phyloP scores from a whole-genome alignment of 2,113 vertebrate genomes.

The Peucedramus taeniatus region DNA sequence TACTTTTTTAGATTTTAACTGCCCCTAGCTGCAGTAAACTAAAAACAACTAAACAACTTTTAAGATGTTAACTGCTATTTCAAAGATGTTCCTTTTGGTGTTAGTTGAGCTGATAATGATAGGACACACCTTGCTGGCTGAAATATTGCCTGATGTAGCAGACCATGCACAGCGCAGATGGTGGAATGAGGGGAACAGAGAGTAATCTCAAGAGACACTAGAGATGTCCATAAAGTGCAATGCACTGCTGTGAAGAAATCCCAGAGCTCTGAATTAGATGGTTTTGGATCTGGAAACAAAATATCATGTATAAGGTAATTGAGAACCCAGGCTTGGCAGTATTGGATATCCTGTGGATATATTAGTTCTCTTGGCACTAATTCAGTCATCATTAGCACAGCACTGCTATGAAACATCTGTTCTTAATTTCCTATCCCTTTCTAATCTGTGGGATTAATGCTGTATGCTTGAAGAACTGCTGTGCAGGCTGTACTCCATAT shows the following conservation, averaged over 20 bases:
- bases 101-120: neutral
- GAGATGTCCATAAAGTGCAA: neutral
- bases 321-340: neutral
- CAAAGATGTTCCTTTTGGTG: neutral
- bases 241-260: neutral
- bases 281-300: neutral
- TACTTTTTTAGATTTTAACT: neutral
- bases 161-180: neutral
- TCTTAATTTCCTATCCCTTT: slow-evolving; percentile 30
- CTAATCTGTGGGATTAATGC: slow-evolving; percentile 48
- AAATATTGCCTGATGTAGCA: neutral
- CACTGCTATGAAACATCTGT: slow-evolving; percentile 40
- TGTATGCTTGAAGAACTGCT: neutral
- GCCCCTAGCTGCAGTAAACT: neutral
- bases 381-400: neutral
- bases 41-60: neutral
- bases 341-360: neutral
- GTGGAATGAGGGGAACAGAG: neutral
- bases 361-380: slow-evolving; percentile 27
- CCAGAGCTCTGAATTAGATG: neutral
- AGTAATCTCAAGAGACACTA: neutral
- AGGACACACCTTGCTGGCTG: neutral
- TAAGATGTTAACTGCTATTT: neutral
- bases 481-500: neutral
- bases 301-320: slow-evolving; percentile 16